A percentile compares a stretch with the other conserved stretches of the same genome.
phyloP scores from a whole-genome alignment of 2,113 vertebrate species.

The Myodes glareolus region DNA sequence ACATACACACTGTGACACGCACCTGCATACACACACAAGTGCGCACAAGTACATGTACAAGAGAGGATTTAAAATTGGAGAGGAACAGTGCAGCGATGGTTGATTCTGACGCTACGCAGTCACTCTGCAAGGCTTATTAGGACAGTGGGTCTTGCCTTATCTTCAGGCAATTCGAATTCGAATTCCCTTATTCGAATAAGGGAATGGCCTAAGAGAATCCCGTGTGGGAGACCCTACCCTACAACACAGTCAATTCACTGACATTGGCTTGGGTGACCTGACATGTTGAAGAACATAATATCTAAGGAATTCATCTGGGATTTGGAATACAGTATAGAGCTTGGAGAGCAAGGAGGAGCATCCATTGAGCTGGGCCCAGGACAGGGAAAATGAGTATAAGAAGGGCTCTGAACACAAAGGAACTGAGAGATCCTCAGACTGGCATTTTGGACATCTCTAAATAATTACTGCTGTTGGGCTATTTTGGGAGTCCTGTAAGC shows the following conservation, averaged over 20 bases:
- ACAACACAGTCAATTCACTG: not conserved
- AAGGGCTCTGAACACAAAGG: not conserved
- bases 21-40: not conserved
- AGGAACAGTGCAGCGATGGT: not conserved
- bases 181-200: not conserved
- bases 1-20: not conserved
- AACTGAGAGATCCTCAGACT: not conserved
- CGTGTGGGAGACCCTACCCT: not conserved
- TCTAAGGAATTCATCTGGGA: not conserved
- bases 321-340: not conserved
- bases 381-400: not conserved
- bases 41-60: too few relatives aligned
- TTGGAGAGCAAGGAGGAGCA: rapidly evolving
- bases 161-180: too few relatives aligned
- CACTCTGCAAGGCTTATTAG: not conserved
- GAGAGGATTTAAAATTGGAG: not conserved
- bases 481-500: not conserved
- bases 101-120: not conserved
- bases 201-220: not conserved
- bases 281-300: not conserved
- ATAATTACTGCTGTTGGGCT: not conserved
- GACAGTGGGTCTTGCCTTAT: rapidly evolving
- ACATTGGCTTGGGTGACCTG: not conserved
- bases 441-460: not conserved
- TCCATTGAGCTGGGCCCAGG: not conserved